A percentile compares a stretch with the other conserved stretches of the same genome.
Evolutionary conservation across 2,888 invertebrate species (phyloP).

Genomic region (Cataglyphis altisquamis): DNA sequence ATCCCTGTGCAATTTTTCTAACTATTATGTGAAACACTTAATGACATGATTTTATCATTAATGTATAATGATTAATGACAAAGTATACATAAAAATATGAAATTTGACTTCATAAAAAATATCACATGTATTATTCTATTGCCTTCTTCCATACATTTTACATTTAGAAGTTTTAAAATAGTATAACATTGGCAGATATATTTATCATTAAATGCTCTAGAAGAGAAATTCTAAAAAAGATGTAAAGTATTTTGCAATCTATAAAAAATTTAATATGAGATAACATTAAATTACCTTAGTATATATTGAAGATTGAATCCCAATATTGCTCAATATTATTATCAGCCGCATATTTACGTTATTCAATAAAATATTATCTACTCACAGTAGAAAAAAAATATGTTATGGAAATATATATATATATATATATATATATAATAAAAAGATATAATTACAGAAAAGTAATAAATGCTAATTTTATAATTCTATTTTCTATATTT

Average conservation of each 20-base stretch:
- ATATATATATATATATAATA: too few species aligned
- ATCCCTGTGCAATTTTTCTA: constrained; percentile 12
- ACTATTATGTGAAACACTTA: background rate
- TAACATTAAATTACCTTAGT: background rate
- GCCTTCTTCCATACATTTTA: background rate
- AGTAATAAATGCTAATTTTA: background rate
- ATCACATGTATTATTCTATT: background rate
- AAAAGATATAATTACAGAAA: background rate
- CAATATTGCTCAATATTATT: background rate
- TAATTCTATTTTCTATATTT: background rate
- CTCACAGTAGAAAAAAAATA: background rate
- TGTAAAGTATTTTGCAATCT: background rate
- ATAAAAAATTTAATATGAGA: background rate
- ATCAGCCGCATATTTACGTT: background rate
- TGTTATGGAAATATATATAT: background rate
- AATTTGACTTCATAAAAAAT: background rate
- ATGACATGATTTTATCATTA: background rate
- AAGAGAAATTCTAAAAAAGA: background rate
- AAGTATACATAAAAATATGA: background rate
- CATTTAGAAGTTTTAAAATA: background rate
- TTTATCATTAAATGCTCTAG: background rate
- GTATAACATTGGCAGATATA: background rate
- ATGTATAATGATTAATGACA: background rate
- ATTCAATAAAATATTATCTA: background rate
- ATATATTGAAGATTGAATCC: background rate